A percentile compares a stretch with the other conserved stretches of the same genome.
phyloP scores from a whole-genome alignment of 2,797 vertebrate genomes.

The Heteromormyrus szaboi region DNA sequence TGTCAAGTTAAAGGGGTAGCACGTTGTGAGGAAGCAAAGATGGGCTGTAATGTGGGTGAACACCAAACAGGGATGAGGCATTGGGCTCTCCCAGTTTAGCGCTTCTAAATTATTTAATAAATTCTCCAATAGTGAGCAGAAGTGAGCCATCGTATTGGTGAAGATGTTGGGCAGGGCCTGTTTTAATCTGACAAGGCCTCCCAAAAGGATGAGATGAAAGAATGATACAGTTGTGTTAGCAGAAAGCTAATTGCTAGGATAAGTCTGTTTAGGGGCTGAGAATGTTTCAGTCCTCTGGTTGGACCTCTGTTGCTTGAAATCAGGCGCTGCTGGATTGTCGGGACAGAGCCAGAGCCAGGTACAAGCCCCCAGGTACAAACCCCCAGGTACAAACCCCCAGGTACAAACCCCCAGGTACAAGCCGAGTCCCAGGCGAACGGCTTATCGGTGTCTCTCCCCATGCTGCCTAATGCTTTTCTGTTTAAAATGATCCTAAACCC shows the following conservation, averaged over 20 bases:
- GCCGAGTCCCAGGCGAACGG: background rate
- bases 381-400: too few species aligned
- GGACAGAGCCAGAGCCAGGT: background rate
- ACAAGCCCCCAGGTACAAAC: too few species aligned
- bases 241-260: background rate
- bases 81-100: background rate
- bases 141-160: background rate
- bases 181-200: background rate
- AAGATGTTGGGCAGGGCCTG: background rate
- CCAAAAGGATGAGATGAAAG: background rate
- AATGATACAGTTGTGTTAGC: background rate
- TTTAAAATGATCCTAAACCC: background rate
- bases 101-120: background rate
- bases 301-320: background rate
- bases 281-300: background rate
- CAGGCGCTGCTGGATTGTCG: background rate
- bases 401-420: background rate
- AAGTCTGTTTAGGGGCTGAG: background rate
- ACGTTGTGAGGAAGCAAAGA: background rate
- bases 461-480: background rate
- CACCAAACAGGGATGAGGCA: background rate
- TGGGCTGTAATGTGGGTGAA: background rate
- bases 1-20: background rate
- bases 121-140: background rate
- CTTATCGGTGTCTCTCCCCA: conserved; percentile 24